Evolutionary conservation across 2,888 invertebrate species (phyloP).

Genomic region (Erebia epiphron): DNA sequence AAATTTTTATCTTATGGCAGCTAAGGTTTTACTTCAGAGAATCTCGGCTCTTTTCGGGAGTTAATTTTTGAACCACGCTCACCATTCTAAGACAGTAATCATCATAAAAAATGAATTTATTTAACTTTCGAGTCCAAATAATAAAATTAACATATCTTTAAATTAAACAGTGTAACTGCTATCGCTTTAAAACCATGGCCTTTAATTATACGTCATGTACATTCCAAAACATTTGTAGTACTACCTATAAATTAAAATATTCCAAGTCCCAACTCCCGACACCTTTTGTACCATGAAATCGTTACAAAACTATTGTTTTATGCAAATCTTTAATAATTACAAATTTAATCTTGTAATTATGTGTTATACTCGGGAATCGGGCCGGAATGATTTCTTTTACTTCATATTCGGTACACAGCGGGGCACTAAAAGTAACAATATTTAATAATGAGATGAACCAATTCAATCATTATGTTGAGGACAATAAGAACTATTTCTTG

Average conservation of each 20-base stretch:
- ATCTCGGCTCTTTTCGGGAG: too few relatives aligned
- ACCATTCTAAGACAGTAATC: conserved; percentile 4
- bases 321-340: conserved; percentile 47
- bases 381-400: conserved; percentile 60
- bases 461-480: conserved; percentile 25
- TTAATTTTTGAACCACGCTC: background rate
- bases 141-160: conserved; percentile 18
- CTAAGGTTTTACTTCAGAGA: too few relatives aligned
- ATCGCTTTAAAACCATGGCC: conserved; percentile 16
- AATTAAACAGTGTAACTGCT: background rate
- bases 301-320: conserved; percentile 48
- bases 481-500: conserved; percentile 24
- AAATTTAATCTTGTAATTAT: conserved; percentile 59
- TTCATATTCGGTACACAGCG: conserved; percentile 35
- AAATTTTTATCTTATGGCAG: too few relatives aligned
- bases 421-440: conserved; percentile 24
- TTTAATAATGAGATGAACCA: conserved; percentile 17
- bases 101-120: conserved; percentile 23
- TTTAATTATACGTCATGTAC: conserved; percentile 27
- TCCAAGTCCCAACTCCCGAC: conserved; percentile 2
- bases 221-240: conserved; percentile 5
- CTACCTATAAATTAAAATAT: conserved; percentile 2
- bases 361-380: conserved; percentile 50
- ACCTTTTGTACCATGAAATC: conserved; percentile 31
- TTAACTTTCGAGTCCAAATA: conserved; percentile 12